Evolutionary conservation across 2,113 vertebrate species (phyloP), one percentile per base, ranked within the genome.

Genomic region (Trematomus loennbergii): DNA sequence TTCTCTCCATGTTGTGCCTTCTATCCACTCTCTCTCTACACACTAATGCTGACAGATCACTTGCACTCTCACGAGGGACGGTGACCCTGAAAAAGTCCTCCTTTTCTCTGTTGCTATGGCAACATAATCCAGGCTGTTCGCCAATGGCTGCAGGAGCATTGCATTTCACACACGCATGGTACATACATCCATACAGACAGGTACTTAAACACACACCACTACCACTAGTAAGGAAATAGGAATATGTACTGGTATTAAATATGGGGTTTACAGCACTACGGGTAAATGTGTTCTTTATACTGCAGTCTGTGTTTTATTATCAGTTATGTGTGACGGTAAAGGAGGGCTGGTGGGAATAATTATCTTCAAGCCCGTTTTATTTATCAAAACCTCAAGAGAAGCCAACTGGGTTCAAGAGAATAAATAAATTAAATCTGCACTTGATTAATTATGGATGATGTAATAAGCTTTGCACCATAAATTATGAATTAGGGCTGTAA

Each of bases 101-200:
- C 40, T 8, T 53, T 40, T 18, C 48, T 15, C 43, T 79, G 91
- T 93, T 90, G 70, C 91, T 36, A 88, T 92, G 83, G 87, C 75
- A 90, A 92, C 87, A 72, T 45, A 45, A 20, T 57, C 81, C 65
- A 40, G 70, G 64, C 65, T 52, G 36, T 72, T 72, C 20, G 1
- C 46, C 46, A 25, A 13, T 52, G 61, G 22, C 68, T 84, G 40
- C 16, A 49, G 73, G 36, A 55, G 71, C 48, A 29, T 49, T 80
- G 20, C 53, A 12, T 59, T 57, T 69, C 45, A 59, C 36, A 72
- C 66, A 43, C 15, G 36, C 29, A 18, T 12, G 58, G 20, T 57
- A 40, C 66, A 55, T 3, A 40, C 66, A 55, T 3, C 43, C 62
- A 48, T 5, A 74, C 43, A 75, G 11, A 60, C n/a, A 58, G 49